Conservation (phyloP, 2,888 invertebrate genomes). For the Platerodrilus igneus region DNA sequence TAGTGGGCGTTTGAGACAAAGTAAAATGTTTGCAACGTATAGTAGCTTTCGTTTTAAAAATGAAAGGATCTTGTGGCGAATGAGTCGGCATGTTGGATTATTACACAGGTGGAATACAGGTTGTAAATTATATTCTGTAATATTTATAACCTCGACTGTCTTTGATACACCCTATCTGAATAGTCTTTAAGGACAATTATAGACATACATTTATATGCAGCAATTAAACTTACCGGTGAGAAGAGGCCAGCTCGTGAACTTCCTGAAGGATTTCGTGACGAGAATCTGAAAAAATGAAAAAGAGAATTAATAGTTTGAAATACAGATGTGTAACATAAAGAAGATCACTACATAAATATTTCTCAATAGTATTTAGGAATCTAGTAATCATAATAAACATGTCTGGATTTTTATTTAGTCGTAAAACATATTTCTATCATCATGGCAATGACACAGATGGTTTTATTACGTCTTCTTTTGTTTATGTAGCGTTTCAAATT, state of each 20-base stretch:
- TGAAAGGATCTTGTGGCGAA: conserved; percentile 20
- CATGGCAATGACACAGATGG: too few species aligned
- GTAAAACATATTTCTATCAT: conserved; percentile 31
- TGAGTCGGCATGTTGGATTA: conserved; percentile 30
- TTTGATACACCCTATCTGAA: too few species aligned
- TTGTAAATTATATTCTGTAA: conserved; percentile 47
- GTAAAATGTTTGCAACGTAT: conserved; percentile 11
- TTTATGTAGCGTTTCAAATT: too few species aligned
- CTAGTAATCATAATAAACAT: conserved; percentile 40
- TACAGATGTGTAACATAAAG: too few species aligned
- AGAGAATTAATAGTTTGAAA: too few species aligned
- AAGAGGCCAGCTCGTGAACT: too few species aligned
- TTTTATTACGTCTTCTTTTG: too few species aligned
- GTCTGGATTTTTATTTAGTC: conserved; percentile 37
- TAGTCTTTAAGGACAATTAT: too few species aligned
- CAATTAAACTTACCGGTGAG: too few species aligned
- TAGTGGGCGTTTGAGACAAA: not conserved
- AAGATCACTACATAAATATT: conserved; percentile 32
- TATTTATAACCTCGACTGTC: conserved; percentile 46
- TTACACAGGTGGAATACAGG: conserved; percentile 40
- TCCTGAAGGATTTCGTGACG: too few species aligned
- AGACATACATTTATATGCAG: too few species aligned
- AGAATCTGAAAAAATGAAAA: too few species aligned
- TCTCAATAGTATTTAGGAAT: conserved; percentile 35
- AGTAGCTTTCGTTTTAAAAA: conserved; percentile 14